Evolutionary conservation across 2,797 vertebrate genomes (phyloP).

Genomic region (Etheostoma nigrum): DNA sequence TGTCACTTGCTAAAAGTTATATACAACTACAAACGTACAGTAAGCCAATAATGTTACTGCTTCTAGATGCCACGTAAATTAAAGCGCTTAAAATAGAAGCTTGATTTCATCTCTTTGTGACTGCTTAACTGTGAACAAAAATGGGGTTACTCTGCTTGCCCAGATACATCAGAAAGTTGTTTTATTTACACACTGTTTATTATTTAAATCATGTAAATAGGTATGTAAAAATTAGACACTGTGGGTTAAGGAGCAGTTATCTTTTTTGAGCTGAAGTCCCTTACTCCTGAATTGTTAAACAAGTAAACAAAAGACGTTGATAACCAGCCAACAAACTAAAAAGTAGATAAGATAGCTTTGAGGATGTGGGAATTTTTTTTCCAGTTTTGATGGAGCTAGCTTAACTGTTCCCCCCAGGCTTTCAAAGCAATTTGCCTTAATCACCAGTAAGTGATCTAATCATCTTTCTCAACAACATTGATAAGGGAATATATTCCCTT

Average conservation of each 20-base stretch:
- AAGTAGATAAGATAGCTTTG: background rate
- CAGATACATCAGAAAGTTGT: background rate
- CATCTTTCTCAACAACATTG: conserved; percentile 22
- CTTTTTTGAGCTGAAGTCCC: background rate
- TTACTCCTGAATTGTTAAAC: background rate
- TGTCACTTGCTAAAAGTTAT: background rate
- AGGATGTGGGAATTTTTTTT: background rate
- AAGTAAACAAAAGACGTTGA: background rate
- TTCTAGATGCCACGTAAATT: background rate
- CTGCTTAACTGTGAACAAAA: background rate
- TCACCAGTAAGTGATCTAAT: conserved; percentile 35
- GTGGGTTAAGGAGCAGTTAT: background rate
- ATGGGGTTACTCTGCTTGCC: background rate
- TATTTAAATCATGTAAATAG: background rate
- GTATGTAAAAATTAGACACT: background rate
- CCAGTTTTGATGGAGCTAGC: background rate
- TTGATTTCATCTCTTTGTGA: background rate
- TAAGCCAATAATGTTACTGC: background rate
- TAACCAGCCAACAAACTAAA: background rate
- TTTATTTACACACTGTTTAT: background rate
- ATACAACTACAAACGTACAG: background rate
- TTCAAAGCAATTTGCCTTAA: conserved; percentile 25
- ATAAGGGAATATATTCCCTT: conserved; percentile 31
- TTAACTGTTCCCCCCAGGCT: background rate
- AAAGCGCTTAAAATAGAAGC: background rate